Evolutionary conservation across 2,113 vertebrate species (phyloP).

Genomic region (Pelobates fuscus): DNA sequence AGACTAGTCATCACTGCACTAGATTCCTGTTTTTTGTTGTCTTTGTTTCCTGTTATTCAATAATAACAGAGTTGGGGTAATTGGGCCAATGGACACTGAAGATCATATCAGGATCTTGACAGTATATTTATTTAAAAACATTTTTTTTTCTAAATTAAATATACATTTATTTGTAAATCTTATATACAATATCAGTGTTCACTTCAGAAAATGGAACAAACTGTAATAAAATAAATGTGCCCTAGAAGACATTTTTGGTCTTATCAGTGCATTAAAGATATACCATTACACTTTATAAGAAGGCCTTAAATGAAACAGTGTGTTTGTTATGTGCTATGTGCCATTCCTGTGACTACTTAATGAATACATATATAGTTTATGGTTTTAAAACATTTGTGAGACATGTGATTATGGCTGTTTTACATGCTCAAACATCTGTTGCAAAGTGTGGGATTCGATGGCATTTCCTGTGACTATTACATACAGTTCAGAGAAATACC

Average conservation of each 20-base stretch:
- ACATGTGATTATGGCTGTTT: constrained; percentile 14
- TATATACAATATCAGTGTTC: no score
- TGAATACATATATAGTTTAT: constrained; percentile 20
- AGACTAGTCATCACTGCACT: no score
- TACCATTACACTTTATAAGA: neutral
- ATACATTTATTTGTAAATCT: neutral
- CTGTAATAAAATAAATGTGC: constrained; percentile 15
- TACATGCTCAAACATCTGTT: constrained; percentile 20
- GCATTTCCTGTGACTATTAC: constrained; percentile 6
- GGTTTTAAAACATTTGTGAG: constrained; percentile 21
- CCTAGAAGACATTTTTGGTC: constrained; percentile 8
- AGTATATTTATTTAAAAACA: no score
- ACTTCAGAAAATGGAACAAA: neutral
- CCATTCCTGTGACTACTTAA: constrained; percentile 25
- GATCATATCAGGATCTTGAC: no score
- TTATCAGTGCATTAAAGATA: constrained; percentile 8
- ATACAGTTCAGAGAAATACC: neutral
- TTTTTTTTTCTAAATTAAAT: no score
- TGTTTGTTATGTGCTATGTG: constrained; percentile 27
- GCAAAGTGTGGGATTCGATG: neutral
- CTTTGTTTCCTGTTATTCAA: no score
- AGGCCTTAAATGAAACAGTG: constrained; percentile 20
- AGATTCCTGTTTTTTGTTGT: no score
- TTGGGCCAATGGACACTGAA: no score
- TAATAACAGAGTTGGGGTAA: no score